These are phyloP conservation scores for Cephus cinctus DNA, from an alignment of 1,140 invertebrate species.

Conservation along the genomic window DNA sequence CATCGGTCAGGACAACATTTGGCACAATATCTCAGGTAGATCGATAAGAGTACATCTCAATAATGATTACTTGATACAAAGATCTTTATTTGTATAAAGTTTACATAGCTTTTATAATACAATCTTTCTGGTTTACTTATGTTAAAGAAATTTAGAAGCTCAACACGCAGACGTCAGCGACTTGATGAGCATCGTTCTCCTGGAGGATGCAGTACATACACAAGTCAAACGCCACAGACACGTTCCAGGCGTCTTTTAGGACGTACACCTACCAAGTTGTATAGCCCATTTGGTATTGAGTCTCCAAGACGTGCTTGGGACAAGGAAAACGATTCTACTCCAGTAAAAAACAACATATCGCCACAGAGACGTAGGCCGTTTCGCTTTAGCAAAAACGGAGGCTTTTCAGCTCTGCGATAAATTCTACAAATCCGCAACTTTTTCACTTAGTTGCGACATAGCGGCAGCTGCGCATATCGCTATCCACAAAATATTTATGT, in stretches of 20 bases:
- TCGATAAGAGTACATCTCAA: conserved; percentile 12
- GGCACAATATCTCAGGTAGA: conserved; percentile 62
- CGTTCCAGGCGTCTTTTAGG: conserved; percentile 58
- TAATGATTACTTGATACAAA: too few relatives aligned
- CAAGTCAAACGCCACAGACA: conserved; percentile 54
- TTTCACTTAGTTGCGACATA: too few relatives aligned
- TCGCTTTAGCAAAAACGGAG: conserved; percentile 35
- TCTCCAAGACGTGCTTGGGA: conserved; percentile 53
- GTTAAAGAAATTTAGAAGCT: conserved; percentile 58
- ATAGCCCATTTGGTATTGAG: conserved; percentile 66
- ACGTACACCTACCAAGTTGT: conserved; percentile 64
- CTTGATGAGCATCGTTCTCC: conserved; percentile 60
- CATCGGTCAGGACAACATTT: conserved; percentile 58
- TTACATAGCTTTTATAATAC: too few relatives aligned
- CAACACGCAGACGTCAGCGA: conserved; percentile 60
- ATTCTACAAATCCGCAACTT: neutral
- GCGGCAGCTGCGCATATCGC: neutral
- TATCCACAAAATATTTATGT: neutral
- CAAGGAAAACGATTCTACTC: conserved; percentile 36
- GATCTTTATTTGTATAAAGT: too few relatives aligned
- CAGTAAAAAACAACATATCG: conserved; percentile 14
- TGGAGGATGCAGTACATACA: conserved; percentile 43
- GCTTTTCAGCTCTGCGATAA: conserved; percentile 44
- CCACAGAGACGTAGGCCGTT: conserved; percentile 32
- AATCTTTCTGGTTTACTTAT: too few relatives aligned